Conservation (phyloP, 2,113 vertebrate species). For the Peromyscus polionotus region DNA sequence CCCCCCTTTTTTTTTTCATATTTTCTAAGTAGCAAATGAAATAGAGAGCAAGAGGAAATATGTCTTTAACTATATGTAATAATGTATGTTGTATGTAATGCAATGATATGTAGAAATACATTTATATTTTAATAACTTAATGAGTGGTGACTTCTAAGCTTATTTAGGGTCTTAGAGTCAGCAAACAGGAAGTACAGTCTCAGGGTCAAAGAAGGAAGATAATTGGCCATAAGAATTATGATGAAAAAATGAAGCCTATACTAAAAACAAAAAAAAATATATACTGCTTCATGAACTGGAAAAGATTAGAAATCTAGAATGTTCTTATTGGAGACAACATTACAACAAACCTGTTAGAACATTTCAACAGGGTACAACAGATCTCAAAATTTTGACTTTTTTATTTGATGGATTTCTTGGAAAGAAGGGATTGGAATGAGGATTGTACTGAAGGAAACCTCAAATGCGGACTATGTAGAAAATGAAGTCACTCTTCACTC, state of each 20-base stretch:
- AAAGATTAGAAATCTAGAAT: background rate
- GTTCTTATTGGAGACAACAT: background rate
- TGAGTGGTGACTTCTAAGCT: background rate
- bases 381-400: background rate
- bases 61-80: background rate
- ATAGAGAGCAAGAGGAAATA: background rate
- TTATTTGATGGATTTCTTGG: background rate
- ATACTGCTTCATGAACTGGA: background rate
- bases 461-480: background rate
- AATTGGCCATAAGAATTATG: background rate
- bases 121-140: background rate
- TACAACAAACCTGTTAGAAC: background rate
- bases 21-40: background rate
- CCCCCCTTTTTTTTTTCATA: no score
- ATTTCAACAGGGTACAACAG: background rate
- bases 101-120: background rate
- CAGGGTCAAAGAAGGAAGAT: background rate
- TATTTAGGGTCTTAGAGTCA: background rate
- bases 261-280: background rate
- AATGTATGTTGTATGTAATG: background rate
- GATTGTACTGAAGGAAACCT: background rate
- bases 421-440: background rate
- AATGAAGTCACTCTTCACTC: background rate
- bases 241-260: background rate
- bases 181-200: background rate